phyloP scores from a whole-genome alignment of 2,113 vertebrate species.

The Rhynchomys soricoides region DNA sequence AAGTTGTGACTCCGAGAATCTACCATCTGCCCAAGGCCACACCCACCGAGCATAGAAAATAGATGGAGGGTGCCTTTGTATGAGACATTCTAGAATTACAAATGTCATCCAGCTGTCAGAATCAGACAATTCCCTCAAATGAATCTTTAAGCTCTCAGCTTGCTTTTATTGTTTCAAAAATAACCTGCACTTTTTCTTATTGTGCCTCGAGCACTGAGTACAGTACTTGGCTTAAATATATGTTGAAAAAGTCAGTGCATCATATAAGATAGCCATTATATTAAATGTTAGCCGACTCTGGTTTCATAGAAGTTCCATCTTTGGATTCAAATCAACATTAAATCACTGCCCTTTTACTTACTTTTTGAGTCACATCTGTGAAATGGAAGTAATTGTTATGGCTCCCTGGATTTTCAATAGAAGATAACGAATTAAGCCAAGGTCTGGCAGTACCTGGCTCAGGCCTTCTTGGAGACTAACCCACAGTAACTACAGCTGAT shows the following conservation, averaged over 20 bases:
- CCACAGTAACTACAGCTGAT: background rate
- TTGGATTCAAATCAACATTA: slow-evolving; percentile 1
- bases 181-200: background rate
- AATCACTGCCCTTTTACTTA: background rate
- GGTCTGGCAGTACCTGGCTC: background rate
- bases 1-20: background rate
- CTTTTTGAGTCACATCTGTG: background rate
- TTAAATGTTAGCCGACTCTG: background rate
- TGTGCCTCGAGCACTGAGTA: background rate
- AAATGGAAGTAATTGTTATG: background rate
- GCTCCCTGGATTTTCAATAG: background rate
- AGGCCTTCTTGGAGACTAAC: background rate
- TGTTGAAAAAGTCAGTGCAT: background rate
- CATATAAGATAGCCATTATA: background rate
- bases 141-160: background rate
- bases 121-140: background rate
- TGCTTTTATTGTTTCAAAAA: slow-evolving; percentile 41
- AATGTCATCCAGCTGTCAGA: background rate
- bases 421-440: background rate
- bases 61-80: background rate
- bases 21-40: background rate
- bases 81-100: background rate
- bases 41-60: background rate
- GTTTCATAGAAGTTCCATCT: background rate
- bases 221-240: background rate